Evolutionary conservation across 2,888 invertebrate species (phyloP), one percentile per base, ranked within the genome.

Genomic region (Sphaerophoria rueppellii): DNA sequence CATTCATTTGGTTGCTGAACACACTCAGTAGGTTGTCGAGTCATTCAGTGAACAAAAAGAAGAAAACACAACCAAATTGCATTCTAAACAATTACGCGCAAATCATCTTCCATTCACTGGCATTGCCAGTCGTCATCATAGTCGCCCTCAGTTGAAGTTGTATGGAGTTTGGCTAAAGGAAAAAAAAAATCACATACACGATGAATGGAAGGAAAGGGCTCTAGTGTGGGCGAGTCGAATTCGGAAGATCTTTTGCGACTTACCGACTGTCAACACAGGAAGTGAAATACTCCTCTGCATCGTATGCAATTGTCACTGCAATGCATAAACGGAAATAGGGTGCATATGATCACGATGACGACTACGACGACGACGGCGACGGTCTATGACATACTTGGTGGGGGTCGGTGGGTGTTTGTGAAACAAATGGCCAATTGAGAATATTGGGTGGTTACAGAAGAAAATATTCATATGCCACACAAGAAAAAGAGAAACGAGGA

Each of bases 51-150:
- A 24, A 75, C 54, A 57, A 9, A 43, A 43, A 9, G 43, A 43
- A 70, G 63, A 46, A 75, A 71, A 60, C n/a, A 52, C 83, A 80
- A 85, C 76, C 81, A 81, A 81, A 80, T 85, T 81, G 85, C 85
- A 85, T 85, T 81, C 85, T 80, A 85, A 85, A 81, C 81, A 81
- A 81, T 85, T 81, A 81, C 80, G 85, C 85, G 85, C 85, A 85
- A 80, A 81, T 85, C 76, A 85, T 85, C 81, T 76, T 73, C 70
- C 70, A 85, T 83, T 83, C 79, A 83, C 71, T 75, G 65, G 43
- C 74, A 75, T 71, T 74, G 67, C 79, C 74, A 75, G 75, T 67
- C 54, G 79, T 70, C 74, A 60, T 65, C 50, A 75, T 69, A 43
- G 71, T 55, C 55, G 54, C 63, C 63, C 43, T 12, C 60, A 72